A percentile compares a stretch with the other conserved stretches of the same genome.
Evolutionary conservation across 1,140 invertebrate genomes (phyloP).

Genomic region (Fopius arisanus): DNA sequence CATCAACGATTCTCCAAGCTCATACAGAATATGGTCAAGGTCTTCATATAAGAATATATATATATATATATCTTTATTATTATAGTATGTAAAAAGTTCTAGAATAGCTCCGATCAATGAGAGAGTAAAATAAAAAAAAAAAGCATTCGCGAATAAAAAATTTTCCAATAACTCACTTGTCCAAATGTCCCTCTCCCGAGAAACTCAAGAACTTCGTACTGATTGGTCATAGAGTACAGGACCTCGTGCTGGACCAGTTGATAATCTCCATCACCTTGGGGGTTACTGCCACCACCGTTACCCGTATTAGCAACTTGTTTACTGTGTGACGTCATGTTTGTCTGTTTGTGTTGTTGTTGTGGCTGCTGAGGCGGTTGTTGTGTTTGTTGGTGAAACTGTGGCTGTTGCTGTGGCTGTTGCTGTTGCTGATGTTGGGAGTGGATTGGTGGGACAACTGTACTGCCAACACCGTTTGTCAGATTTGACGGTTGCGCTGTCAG

Average conservation of each 20-base stretch:
- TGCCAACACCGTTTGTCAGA: constrained; percentile 52
- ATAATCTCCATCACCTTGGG: constrained; percentile 93
- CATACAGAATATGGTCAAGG: too few relatives aligned
- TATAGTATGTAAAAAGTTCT: background rate
- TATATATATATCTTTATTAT: too few relatives aligned
- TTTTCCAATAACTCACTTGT: constrained; percentile 68
- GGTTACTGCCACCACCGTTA: constrained; percentile 70
- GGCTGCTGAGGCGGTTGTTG: constrained; percentile 28
- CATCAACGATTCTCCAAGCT: too few relatives aligned
- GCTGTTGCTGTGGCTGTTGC: constrained; percentile 50
- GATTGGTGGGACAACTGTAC: constrained; percentile 54
- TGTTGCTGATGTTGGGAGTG: constrained; percentile 50
- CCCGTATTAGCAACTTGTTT: constrained; percentile 66
- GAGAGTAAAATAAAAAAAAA: background rate
- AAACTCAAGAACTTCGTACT: constrained; percentile 98
- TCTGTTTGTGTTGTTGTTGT: constrained; percentile 39
- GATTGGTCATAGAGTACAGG: constrained; percentile 90
- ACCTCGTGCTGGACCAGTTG: constrained; percentile 98
- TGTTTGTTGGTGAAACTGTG: constrained; percentile 38
- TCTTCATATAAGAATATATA: too few relatives aligned
- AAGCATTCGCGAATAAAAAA: background rate
- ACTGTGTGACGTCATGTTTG: constrained; percentile 80
- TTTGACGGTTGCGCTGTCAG: constrained; percentile 58
- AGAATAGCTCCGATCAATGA: background rate
- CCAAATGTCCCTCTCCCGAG: constrained; percentile 98